phyloP scores from a whole-genome alignment of 1,140 invertebrate species.

The Drosophila dunni region DNA sequence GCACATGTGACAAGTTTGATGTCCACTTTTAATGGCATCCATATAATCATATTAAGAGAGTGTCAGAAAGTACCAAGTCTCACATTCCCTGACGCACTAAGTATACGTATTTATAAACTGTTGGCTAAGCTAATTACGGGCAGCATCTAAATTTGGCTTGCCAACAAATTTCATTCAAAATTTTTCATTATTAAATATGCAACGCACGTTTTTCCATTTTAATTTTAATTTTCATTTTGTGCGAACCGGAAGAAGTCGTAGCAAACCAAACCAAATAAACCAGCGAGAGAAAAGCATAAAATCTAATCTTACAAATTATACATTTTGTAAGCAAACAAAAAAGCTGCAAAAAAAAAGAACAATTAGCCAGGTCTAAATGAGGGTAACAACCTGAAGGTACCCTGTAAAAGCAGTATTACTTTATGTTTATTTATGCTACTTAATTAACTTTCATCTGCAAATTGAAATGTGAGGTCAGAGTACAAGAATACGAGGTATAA shows the following conservation, averaged over 20 bases:
- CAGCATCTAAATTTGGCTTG: background rate
- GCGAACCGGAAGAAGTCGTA: conserved; percentile 21
- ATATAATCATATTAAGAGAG: conserved; percentile 19
- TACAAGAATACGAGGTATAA: conserved; percentile 2
- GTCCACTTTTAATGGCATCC: conserved; percentile 38
- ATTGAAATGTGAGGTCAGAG: background rate
- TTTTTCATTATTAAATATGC: conserved; percentile 9
- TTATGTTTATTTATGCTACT: too few species aligned
- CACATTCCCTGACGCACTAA: background rate
- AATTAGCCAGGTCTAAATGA: background rate
- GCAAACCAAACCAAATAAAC: conserved; percentile 18
- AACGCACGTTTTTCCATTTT: background rate
- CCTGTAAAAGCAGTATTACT: background rate
- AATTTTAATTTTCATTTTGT: conserved; percentile 23
- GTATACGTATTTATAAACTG: background rate
- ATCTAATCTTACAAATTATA: conserved; percentile 49
- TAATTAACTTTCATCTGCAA: too few species aligned
- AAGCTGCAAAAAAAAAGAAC: background rate
- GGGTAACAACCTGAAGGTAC: background rate
- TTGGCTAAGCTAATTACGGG: conserved; percentile 9
- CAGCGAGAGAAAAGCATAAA: conserved; percentile 15
- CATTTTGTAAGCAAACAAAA: conserved; percentile 34
- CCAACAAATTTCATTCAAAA: background rate
- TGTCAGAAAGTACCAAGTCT: background rate
- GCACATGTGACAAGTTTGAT: conserved; percentile 54